These are phyloP conservation scores for Zaprionus bogoriensis DNA, from an alignment of 2,888 invertebrate species.

Conservation along the genomic window DNA sequence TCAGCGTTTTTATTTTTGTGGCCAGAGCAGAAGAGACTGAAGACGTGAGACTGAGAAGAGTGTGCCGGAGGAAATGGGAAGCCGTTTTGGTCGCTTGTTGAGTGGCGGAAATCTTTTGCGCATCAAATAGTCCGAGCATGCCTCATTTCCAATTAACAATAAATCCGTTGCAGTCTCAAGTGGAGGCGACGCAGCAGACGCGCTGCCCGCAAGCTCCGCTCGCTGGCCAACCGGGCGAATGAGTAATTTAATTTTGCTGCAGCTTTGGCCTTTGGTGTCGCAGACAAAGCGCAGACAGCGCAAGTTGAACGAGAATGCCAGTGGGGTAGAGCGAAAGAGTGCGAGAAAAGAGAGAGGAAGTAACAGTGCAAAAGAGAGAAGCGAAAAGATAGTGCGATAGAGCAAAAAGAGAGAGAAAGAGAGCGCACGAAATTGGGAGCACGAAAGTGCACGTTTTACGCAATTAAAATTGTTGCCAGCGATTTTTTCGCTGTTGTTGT, in stretches of 20 bases:
- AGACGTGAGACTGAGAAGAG: neutral
- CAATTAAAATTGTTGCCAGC: slow-evolving; percentile 76
- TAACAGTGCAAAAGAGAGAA: slow-evolving; percentile 6
- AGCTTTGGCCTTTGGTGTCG: slow-evolving; percentile 67
- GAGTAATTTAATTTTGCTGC: slow-evolving; percentile 76
- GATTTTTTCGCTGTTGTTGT: slow-evolving; percentile 52
- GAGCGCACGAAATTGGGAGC: neutral
- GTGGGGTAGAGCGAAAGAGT: neutral
- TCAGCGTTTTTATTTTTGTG: slow-evolving; percentile 47
- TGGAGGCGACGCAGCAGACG: slow-evolving; percentile 18
- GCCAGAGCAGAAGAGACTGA: neutral
- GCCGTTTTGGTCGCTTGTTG: slow-evolving; percentile 47
- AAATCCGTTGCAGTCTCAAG: slow-evolving; percentile 70
- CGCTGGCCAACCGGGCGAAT: slow-evolving; percentile 74
- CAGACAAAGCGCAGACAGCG: slow-evolving; percentile 47
- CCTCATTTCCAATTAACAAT: slow-evolving; percentile 76
- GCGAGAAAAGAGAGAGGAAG: slow-evolving; percentile 13
- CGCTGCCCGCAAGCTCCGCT: neutral
- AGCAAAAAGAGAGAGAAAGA: neutral
- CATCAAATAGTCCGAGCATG: slow-evolving; percentile 73
- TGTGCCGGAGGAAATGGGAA: slow-evolving; percentile 14
- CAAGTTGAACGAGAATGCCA: slow-evolving; percentile 22
- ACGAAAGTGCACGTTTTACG: slow-evolving; percentile 66
- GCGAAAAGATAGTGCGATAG: slow-evolving; percentile 3
- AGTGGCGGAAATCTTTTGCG: slow-evolving; percentile 74